Evolutionary conservation across 1,140 invertebrate genomes (phyloP), one percentile per base, ranked within the genome.

Genomic region (Eurytemora carolleeae): DNA sequence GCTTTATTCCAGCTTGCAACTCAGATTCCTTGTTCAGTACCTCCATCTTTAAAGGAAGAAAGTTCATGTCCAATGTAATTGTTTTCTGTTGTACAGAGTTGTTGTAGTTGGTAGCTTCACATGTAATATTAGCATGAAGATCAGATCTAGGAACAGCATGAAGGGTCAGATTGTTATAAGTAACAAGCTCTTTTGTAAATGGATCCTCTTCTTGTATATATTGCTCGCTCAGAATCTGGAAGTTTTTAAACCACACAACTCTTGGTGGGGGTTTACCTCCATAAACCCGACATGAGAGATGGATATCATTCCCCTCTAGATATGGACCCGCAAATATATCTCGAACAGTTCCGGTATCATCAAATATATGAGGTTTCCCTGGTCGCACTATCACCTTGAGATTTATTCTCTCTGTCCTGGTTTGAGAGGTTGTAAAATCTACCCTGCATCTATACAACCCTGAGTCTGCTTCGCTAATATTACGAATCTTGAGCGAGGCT

Each of bases 91-190:
- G 25, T 17, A 56, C n/a, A 16, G 24, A 58, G 20, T 22, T 25
- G 17, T 57, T 20, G 25, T 55, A 62, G 24, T 62, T 62, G 17
- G 44, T 23, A 1, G 60, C 20, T 22, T 62, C 19, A 26, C 60
- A 62, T 1, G 52, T 24, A 16, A 62, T 21, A 19, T 62, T 56
- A 16, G 53, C 25, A 25, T 62, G 60, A 18, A 62, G 52, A 20
- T 62, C 60, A 26, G 44, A n/a, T 1, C 60, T 52, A 18, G 52
- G 18, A n/a, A 62, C 52, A 15, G 17, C 21, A 18, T 54, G 20
- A 17, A 62, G 19, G 53, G 60, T 62, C 16, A 62, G 24, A 23
- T 62, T 62, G 22, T 62, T 62, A 23, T 57, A 23, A 18, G 55
- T 62, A 17, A 56, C 26, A 17, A 17, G n/a, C 15, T 21, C 16